A percentile compares a stretch with the other conserved stretches of the same genome.
phyloP scores from a whole-genome alignment of 2,888 invertebrate species.

The Caenorhabditis drosophilae region DNA sequence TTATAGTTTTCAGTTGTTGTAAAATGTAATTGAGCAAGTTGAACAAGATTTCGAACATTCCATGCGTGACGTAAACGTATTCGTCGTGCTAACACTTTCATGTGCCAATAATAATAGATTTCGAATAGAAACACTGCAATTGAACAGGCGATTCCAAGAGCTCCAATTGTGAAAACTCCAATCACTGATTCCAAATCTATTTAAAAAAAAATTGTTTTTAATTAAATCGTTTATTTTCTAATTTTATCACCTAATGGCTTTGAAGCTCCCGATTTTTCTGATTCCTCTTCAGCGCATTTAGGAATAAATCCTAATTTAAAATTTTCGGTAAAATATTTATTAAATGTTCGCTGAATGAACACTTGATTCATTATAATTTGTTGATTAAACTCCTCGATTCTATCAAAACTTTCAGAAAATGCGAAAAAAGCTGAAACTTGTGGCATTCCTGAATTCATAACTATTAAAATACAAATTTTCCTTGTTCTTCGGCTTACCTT shows the following conservation, averaged over 20 bases:
- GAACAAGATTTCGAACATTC: conserved; percentile 27
- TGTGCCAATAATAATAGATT: conserved; percentile 44
- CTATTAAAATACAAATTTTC: conserved; percentile 2
- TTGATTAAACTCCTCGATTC: conserved; percentile 25
- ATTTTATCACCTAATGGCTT: conserved; percentile 22
- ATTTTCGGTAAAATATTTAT: conserved; percentile 43
- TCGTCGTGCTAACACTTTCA: conserved; percentile 21
- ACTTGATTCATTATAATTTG: conserved; percentile 42
- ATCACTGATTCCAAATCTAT: conserved; percentile 40
- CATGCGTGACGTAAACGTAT: conserved; percentile 28
- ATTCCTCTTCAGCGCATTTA: conserved; percentile 32
- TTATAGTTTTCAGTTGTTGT: conserved; percentile 32
- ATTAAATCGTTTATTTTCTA: neutral
- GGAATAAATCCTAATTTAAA: conserved; percentile 39
- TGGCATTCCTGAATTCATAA: conserved; percentile 30
- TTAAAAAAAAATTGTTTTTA: conserved; percentile 1
- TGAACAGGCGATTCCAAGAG: conserved; percentile 31
- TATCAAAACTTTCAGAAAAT: conserved; percentile 34
- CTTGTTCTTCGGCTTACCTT: conserved; percentile 24
- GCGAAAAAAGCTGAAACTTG: conserved; percentile 44
- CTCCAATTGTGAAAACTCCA: conserved; percentile 45
- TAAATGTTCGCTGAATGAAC: conserved; percentile 45
- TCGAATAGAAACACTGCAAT: conserved; percentile 32
- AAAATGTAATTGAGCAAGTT: conserved; percentile 39
- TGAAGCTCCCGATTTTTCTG: conserved; percentile 5